Percentiles rank a stretch among this genome's conserved stretches.
Conservation (phyloP, 2,797 vertebrate genomes). For the Sebastes flavidus region DNA sequence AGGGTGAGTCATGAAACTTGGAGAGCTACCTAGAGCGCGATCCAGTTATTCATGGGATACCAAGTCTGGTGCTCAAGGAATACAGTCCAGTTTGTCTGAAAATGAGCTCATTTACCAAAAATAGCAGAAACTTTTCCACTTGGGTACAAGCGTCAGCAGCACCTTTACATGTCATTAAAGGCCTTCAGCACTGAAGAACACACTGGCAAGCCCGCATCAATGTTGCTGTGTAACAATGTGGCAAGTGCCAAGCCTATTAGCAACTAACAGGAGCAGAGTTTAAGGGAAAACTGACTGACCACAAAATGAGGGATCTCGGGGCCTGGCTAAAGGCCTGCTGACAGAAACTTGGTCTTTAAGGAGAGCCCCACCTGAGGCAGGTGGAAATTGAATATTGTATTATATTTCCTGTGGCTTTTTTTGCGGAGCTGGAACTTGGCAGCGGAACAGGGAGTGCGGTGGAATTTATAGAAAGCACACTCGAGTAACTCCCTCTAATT, state of each 20-base stretch:
- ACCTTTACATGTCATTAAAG: constrained; percentile 67
- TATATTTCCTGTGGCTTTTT: constrained; percentile 78
- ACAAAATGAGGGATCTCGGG: constrained; percentile 58
- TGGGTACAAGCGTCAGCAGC: constrained; percentile 45
- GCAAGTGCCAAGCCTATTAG: constrained; percentile 68
- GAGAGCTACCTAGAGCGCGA: constrained; percentile 22
- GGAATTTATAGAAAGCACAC: constrained; percentile 60
- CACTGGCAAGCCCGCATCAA: constrained; percentile 56
- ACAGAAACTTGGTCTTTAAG: constrained; percentile 68
- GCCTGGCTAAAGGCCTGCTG: constrained; percentile 61
- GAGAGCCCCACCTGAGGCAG: constrained; percentile 73
- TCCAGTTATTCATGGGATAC: constrained; percentile 53
- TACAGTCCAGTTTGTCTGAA: constrained; percentile 52
- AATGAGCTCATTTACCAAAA: constrained; percentile 65
- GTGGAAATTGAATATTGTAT: constrained; percentile 80
- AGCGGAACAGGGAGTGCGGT: constrained; percentile 50
- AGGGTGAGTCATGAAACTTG: constrained; percentile 41
- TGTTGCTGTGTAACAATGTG: constrained; percentile 50
- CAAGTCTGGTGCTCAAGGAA: constrained; percentile 41
- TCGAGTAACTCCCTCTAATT: constrained; percentile 60
- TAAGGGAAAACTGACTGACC: constrained; percentile 64
- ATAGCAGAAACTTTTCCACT: constrained; percentile 61
- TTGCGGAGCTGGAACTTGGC: constrained; percentile 64
- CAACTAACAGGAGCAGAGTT: constrained; percentile 63
- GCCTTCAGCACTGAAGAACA: constrained; percentile 35